Base-by-base conservation (phyloP, 2,797 vertebrate species). In the Onychomys leucogaster region DNA sequence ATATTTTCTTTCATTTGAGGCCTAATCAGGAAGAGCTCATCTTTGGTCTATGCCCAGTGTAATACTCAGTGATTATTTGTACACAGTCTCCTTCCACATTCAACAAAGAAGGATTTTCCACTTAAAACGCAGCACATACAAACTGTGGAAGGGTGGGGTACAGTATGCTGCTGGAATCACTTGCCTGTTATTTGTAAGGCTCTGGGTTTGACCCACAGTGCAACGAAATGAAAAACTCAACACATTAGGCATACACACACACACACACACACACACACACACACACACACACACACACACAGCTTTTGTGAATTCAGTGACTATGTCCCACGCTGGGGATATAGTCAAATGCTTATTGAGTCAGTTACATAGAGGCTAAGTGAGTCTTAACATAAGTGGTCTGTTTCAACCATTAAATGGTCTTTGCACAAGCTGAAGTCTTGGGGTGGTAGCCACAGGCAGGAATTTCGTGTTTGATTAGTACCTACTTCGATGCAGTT, bases 381-480 rank as follows among this genome's bases (percentile, higher is more conserved):
- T 89, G n/a, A 76, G 14, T 95, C 52, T 92, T 52, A 86, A 43
- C 13, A 10, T 78, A 96, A 92, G 41, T 61, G 63, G 82, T 96
- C 61, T 63, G 63, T 21, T 94, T 96, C n/a, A 92, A 23, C 93
- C 61, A 65, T 92, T 93, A 96, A 96, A 17, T 90, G 84, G 52
- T 43, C 32, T 95, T 91, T 87, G 85, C 43, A 89, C 57, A 94
- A 46, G 59, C 83, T 67, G 92, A 96, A 93, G 37, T 67, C 82
- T 92, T 88, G 61, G 57, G 52, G 27, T 87, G 34, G 52, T 80
- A 89, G 82, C 93, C 76, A 65, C 17, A 75, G 91, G 57, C 78
- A 95, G 75, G 75, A 90, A 95, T 92, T 94, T 87, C 43, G 76
- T 84, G 81, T 94, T 92, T 97, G 94, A 85, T 89, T 96, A 94